Percentiles rank a stretch among this genome's conserved stretches.
Conservation (phyloP, 1,140 invertebrate genomes). For the Papilio helenus region DNA sequence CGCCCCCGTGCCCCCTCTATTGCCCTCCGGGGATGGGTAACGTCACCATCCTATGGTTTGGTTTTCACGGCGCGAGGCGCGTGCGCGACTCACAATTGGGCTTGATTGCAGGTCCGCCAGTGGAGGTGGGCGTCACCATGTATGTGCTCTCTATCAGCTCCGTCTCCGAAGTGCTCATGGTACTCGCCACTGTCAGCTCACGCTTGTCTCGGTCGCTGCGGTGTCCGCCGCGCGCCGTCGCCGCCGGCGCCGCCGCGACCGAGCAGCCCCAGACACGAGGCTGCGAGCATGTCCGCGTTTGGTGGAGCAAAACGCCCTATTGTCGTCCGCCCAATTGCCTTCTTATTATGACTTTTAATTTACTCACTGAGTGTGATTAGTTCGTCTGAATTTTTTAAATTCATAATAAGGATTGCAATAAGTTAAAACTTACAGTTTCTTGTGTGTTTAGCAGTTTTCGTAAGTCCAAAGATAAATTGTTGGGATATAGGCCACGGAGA, state of each 20-base stretch:
- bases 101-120: constrained; percentile 95
- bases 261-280: constrained; percentile 77
- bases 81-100: constrained; percentile 75
- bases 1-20: constrained; percentile 51
- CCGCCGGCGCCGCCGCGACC: constrained; percentile 59
- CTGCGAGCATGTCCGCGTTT: constrained; percentile 80
- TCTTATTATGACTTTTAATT: constrained; percentile 73
- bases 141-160: constrained; percentile 99
- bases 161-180: constrained; percentile 99
- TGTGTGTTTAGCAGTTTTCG: constrained; percentile 79
- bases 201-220: constrained; percentile 73
- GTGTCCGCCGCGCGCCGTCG: constrained; percentile 44
- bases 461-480: constrained; percentile 76
- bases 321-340: constrained; percentile 76
- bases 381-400: constrained; percentile 43
- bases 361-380: constrained; percentile 24
- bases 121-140: constrained; percentile 98
- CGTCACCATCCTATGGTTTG: constrained; percentile 80
- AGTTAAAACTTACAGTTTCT: constrained; percentile 65
- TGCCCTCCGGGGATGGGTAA: constrained; percentile 69
- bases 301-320: constrained; percentile 74
- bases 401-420: constrained; percentile 80
- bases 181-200: constrained; percentile 84
- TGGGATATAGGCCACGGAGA: constrained; percentile 46
- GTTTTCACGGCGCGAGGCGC: constrained; percentile 79